Conservation (phyloP, 2,113 vertebrate genomes). For the Plotosus lineatus region DNA sequence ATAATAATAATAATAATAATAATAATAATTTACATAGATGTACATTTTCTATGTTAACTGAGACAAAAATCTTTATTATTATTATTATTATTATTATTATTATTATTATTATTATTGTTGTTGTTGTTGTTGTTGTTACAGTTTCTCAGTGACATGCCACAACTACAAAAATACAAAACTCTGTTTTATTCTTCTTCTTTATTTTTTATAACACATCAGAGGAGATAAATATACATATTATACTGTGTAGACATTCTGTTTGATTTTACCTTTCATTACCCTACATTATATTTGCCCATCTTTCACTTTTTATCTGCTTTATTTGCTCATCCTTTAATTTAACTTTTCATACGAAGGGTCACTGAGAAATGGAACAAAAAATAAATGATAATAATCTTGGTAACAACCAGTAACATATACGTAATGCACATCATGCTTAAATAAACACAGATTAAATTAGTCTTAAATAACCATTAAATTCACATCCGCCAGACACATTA, state of each 20-base stretch:
- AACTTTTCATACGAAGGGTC: not conserved
- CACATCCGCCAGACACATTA: not conserved
- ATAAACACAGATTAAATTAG: too few species aligned
- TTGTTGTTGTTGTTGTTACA: not conserved
- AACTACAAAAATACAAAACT: not conserved
- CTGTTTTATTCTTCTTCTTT: too few species aligned
- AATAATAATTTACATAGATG: not conserved
- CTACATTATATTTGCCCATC: slow-evolving; percentile 17
- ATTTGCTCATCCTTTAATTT: not conserved
- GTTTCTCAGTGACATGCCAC: not conserved
- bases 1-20: not conserved
- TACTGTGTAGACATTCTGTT: not conserved
- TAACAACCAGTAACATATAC: not conserved
- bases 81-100: not conserved
- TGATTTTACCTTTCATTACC: slow-evolving; percentile 42
- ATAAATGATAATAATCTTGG: not conserved
- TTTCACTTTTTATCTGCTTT: not conserved
- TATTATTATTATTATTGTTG: not conserved
- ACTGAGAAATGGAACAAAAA: not conserved
- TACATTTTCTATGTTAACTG: not conserved
- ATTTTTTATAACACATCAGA: not conserved
- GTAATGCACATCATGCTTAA: not conserved
- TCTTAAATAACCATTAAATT: not conserved
- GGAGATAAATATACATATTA: slow-evolving; percentile 30
- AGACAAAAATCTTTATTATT: not conserved